Base-by-base conservation (phyloP, 2,113 vertebrate species). In the Pteropus alecto region DNA sequence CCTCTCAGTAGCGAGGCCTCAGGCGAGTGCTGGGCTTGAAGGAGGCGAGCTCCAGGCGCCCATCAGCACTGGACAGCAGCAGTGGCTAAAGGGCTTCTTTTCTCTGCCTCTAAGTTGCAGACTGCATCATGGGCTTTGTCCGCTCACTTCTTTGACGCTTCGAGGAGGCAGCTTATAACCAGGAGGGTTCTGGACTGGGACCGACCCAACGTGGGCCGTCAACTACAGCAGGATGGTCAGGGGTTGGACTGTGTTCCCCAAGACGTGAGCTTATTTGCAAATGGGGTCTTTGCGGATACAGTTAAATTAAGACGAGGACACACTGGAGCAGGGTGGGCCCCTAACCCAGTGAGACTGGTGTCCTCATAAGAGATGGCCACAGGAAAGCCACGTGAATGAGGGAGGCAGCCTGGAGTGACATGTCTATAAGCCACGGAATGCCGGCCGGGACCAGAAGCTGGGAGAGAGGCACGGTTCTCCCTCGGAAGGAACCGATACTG, bases 351-450 rank as follows among this genome's bases (percentile, higher is more conserved):
- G 51, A 7, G 51, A 68, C 60, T 1, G 18, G 35, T 12, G 33
- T 67, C 81, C 73, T 33, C 1, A 2, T 5, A 1, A 56, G 68
- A 30, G 30, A 19, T 1, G 5, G 86, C 54, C 51, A 15, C 0
- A 2, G 1, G 6, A 33, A 21, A 1, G 8, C 28, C 11, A 3
- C 0, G 8, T 11, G 70, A 30, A n/a, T 3, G 38, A 74, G 0
- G 3, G n/a, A 48, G 46, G 41, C 19, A 33, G 70, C 8, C 35
- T 30, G 16, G 28, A 68, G n/a, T 5, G 35, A 38, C 0, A 2
- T 9, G 6, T 11, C 43, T 11, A n/a, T 24, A 33, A 2, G 33
- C 3, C 0, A 7, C 1, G 28, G 30, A 43, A 13, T 1, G 16
- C 38, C 0, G 11, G 76, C 85, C 26, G 6, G 4, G 24, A 0